A percentile compares a stretch with the other conserved stretches of the same genome.
phyloP scores from a whole-genome alignment of 2,888 invertebrate species.

The Cryptus viduatorius region DNA sequence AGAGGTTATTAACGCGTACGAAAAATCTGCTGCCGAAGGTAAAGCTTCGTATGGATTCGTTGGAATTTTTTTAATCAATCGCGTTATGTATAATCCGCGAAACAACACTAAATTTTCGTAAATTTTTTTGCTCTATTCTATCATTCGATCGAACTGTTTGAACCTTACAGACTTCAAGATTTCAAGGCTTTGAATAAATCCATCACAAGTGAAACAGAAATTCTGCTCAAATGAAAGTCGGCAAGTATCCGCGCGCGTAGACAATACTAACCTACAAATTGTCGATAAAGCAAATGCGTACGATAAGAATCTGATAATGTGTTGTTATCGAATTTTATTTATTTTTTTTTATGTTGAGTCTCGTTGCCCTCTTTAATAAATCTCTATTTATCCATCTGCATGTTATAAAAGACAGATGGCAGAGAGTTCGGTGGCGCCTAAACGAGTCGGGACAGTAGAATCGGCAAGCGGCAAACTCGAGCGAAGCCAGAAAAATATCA shows the following conservation, averaged over 20 bases:
- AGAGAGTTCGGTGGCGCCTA: conserved; percentile 52
- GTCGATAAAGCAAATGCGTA: background rate
- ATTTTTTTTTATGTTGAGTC: background rate
- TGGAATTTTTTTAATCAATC: too few species aligned
- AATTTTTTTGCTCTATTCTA: too few species aligned
- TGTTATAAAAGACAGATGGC: conserved; percentile 21
- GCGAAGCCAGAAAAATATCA: conserved; percentile 47
- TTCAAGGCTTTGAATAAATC: too few species aligned
- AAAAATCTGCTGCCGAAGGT: too few species aligned
- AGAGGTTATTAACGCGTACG: background rate
- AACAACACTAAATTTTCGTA: too few species aligned
- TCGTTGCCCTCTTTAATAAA: background rate
- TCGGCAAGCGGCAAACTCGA: conserved; percentile 26
- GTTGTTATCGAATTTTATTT: background rate
- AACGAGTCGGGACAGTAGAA: conserved; percentile 48
- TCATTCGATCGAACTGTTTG: too few species aligned
- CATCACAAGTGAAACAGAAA: too few species aligned
- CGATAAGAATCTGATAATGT: background rate
- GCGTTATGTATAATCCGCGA: too few species aligned
- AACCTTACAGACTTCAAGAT: too few species aligned
- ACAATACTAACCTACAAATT: background rate
- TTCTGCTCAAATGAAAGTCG: background rate
- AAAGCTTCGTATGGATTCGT: too few species aligned
- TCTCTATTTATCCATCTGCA: conserved; percentile 23
- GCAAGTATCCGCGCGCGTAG: background rate